A percentile compares a stretch with the other conserved stretches of the same genome.
phyloP scores from a whole-genome alignment of 2,113 vertebrate genomes.

The Cephalopholis sonnerati region DNA sequence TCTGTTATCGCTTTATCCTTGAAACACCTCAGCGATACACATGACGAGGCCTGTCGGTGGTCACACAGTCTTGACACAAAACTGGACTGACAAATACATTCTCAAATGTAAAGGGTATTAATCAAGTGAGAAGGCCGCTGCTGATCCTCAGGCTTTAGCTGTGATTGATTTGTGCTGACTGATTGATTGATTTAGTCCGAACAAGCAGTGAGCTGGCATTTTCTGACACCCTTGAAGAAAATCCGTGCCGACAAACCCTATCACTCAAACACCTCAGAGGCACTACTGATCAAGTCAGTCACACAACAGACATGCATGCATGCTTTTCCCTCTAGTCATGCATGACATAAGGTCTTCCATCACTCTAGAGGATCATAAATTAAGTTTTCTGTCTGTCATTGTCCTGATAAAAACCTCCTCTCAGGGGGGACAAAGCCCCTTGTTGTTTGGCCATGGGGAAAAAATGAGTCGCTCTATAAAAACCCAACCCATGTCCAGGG shows the following conservation, averaged over 20 bases:
- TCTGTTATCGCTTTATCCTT: conserved; percentile 13
- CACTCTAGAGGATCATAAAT: conserved; percentile 1
- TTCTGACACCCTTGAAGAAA: conserved; percentile 52
- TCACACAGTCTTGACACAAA: conserved; percentile 29
- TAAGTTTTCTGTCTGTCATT: conserved; percentile 22
- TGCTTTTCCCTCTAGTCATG: not conserved
- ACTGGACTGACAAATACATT: conserved; percentile 50
- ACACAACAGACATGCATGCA: not conserved
- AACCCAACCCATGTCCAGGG: not conserved
- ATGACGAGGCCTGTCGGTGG: not conserved
- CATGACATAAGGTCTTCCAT: conserved; percentile 24
- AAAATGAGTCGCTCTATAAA: conserved; percentile 50
- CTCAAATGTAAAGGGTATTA: conserved; percentile 31
- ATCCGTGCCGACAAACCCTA: conserved; percentile 44
- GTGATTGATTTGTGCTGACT: conserved; percentile 58
- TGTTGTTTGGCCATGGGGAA: conserved; percentile 18
- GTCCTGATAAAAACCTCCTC: conserved; percentile 33
- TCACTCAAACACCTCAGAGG: conserved; percentile 41
- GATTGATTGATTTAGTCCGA: conserved; percentile 65
- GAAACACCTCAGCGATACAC: not conserved
- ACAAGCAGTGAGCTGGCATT: conserved; percentile 64
- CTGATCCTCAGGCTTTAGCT: conserved; percentile 35
- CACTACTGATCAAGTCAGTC: conserved; percentile 30
- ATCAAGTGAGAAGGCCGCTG: conserved; percentile 32
- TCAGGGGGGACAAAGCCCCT: not conserved